Percentiles rank a stretch among this genome's conserved stretches.
phyloP scores from a whole-genome alignment of 2,797 vertebrate genomes.

The Silurus lanzhouensis region DNA sequence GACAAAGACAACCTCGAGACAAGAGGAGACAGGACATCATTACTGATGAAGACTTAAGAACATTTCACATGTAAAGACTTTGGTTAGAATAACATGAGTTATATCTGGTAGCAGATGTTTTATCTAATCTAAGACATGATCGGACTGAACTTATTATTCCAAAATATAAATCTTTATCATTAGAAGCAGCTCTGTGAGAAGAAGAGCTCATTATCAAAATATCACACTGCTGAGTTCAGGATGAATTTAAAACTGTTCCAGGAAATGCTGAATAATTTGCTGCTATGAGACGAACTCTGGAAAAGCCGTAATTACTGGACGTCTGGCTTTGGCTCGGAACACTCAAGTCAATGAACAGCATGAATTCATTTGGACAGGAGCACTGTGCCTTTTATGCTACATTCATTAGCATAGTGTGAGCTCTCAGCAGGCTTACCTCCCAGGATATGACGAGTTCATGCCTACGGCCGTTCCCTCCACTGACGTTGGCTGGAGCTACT shows the following conservation, averaged over 20 bases:
- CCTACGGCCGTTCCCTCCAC: constrained; percentile 90
- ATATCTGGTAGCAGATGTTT: background rate
- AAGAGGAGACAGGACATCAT: too few species aligned
- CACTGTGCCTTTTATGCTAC: constrained; percentile 28
- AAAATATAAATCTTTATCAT: constrained; percentile 11
- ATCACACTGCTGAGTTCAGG: background rate
- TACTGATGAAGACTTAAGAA: background rate
- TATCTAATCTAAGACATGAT: background rate
- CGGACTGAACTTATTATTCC: background rate
- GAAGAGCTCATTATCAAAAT: constrained; percentile 1
- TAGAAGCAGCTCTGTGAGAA: background rate
- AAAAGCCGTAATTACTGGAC: constrained; percentile 39
- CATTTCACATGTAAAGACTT: background rate
- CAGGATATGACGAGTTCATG: constrained; percentile 96
- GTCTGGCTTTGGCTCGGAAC: constrained; percentile 30
- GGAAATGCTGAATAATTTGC: constrained; percentile 26
- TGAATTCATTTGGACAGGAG: constrained; percentile 42
- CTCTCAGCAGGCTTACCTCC: constrained; percentile 83
- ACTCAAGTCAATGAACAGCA: constrained; percentile 45
- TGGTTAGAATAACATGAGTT: background rate
- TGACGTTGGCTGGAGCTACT: constrained; percentile 90
- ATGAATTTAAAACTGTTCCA: constrained; percentile 32
- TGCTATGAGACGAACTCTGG: constrained; percentile 34
- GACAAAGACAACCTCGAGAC: background rate
- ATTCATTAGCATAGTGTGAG: constrained; percentile 41